These are phyloP conservation scores for Stenoptilia bipunctidactyla DNA, from an alignment of 2,888 invertebrate genomes.

Conservation along the genomic window DNA sequence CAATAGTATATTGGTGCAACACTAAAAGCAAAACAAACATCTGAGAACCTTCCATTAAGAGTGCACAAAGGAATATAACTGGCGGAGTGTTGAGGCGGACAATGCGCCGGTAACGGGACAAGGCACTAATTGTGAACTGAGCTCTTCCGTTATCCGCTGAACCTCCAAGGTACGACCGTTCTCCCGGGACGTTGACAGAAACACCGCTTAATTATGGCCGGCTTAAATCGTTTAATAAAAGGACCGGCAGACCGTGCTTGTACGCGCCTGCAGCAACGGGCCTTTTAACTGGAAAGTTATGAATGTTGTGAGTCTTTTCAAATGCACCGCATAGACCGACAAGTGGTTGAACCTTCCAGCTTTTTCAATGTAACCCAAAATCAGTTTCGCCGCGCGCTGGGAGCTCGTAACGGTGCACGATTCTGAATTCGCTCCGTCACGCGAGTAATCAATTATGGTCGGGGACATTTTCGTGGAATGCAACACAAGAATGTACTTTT, in stretches of 20 bases:
- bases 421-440: slow-evolving; percentile 28
- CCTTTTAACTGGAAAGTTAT: too few relatives aligned
- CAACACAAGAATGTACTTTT: not conserved
- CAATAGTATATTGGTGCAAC: slow-evolving; percentile 32
- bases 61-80: slow-evolving; percentile 54
- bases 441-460: slow-evolving; percentile 24
- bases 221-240: not conserved
- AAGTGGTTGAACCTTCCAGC: not conserved
- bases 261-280: not conserved
- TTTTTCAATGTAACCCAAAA: slow-evolving; percentile 22
- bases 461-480: slow-evolving; percentile 10
- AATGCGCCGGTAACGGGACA: slow-evolving; percentile 60
- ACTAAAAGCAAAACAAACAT: slow-evolving; percentile 41
- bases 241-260: not conserved
- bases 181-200: too few relatives aligned
- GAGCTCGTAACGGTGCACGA: slow-evolving; percentile 34
- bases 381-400: slow-evolving; percentile 19
- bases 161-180: too few relatives aligned
- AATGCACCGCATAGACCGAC: too few relatives aligned
- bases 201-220: not conserved
- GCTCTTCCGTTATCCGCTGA: slow-evolving; percentile 47
- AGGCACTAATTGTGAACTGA: slow-evolving; percentile 57
- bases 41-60: slow-evolving; percentile 45
- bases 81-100: slow-evolving; percentile 50
- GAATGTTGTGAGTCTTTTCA: too few relatives aligned